Base-by-base conservation (phyloP, 2,113 vertebrate genomes). In the Tinamus guttatus region DNA sequence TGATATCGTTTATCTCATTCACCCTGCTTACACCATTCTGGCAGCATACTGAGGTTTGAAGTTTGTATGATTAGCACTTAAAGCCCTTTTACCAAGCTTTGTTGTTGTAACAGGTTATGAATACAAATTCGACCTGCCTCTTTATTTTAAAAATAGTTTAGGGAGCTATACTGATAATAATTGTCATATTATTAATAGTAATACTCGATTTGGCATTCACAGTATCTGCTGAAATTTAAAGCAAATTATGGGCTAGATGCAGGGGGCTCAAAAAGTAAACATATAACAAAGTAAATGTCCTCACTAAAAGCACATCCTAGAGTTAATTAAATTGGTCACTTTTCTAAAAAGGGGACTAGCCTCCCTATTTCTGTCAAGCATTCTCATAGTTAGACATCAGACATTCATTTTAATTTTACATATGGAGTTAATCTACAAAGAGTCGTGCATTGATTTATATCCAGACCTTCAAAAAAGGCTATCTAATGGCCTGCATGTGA, bases 401-500 rank as follows among this genome's bases (percentile, higher is more conserved):
- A 89, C 83, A 69, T 81, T 79, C 58, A n/a, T 88, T 95, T 96
- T 73, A 60, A 86, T 93, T 90, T 95, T 95, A 79, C 96, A 96
- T 92, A 86, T 92, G 96, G 95, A 96, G 83, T 90, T 96, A 62
- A 96, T 97, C 85, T 93, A 18, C 88, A 80, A 62, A 92, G 77
- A 96, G n/a, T 94, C 93, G 65, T 90, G 80, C 88, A 90, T 76
- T 93, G 70, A 96, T 96, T 96, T 97, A 95, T 87, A 96, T 32
- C 90, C 95, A 97, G 88, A 62, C 88, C 90, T 94, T 96, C 93
- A 95, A 89, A 95, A 94, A 89, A 93, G 93, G 88, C 96, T 96
- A 96, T 94, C 95, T 96, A 96, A 96, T 96, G 81, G 95, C 90
- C 92, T 95, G 86, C 96, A 96, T 95, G 90, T 96, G 95, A 97